Percentiles rank a stretch among this genome's conserved stretches.
These are phyloP conservation scores for Salticus scenicus DNA, from an alignment of 2,888 invertebrate genomes.

Conservation along the genomic window DNA sequence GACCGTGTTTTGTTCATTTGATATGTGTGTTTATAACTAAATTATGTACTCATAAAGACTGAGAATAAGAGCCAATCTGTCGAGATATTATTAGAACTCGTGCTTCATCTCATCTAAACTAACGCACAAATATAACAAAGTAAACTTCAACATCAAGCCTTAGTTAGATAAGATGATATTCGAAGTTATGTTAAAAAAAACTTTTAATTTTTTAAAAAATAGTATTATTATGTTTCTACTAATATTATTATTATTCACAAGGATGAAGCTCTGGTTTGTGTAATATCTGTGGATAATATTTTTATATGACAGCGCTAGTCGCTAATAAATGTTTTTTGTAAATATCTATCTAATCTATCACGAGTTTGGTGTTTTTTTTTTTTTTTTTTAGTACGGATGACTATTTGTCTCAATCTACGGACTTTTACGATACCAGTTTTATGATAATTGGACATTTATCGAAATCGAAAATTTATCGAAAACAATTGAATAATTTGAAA, in stretches of 20 bases:
- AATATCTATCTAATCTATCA: too few relatives aligned
- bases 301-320: constrained; percentile 3
- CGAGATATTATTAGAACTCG: background rate
- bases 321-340: background rate
- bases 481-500: too few relatives aligned
- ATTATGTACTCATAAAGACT: background rate
- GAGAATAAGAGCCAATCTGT: background rate
- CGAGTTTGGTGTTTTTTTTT: too few relatives aligned
- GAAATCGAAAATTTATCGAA: too few relatives aligned
- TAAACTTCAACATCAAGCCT: too few relatives aligned
- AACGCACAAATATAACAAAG: background rate
- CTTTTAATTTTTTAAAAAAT: background rate
- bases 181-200: background rate
- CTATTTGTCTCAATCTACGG: too few relatives aligned
- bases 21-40: background rate
- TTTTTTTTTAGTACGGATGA: too few relatives aligned
- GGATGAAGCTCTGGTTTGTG: background rate
- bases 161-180: too few relatives aligned
- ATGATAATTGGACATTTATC: too few relatives aligned
- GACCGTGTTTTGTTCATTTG: too few relatives aligned
- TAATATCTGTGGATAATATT: background rate
- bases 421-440: too few relatives aligned
- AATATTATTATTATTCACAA: background rate
- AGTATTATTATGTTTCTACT: too few relatives aligned
- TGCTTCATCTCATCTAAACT: background rate